A percentile compares a stretch with the other conserved stretches of the same genome.
These are phyloP conservation scores for Fulica atra DNA, from an alignment of 2,113 vertebrate species.

Conservation along the genomic window DNA sequence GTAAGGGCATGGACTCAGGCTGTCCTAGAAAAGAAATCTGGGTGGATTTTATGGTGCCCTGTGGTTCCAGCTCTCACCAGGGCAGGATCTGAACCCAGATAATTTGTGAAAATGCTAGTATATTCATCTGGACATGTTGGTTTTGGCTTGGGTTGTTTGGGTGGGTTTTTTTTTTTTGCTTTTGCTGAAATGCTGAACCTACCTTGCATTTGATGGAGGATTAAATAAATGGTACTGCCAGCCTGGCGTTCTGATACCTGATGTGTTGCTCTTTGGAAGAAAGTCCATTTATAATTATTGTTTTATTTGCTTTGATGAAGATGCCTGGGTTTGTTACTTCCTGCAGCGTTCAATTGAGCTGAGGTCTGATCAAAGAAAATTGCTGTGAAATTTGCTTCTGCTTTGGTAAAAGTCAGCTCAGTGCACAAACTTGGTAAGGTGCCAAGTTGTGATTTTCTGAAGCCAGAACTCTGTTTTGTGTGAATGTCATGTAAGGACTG, in stretches of 20 bases:
- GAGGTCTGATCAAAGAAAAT: not conserved
- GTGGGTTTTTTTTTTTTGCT: not conserved
- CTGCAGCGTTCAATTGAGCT: not conserved
- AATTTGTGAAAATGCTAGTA: not conserved
- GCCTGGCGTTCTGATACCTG: not conserved
- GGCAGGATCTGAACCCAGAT: not conserved
- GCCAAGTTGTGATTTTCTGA: conserved; percentile 14
- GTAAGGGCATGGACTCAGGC: not conserved
- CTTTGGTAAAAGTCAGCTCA: not conserved
- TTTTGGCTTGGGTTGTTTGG: too few relatives aligned
- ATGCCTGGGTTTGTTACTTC: not conserved
- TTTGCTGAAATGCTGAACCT: not conserved
- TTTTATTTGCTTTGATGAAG: not conserved
- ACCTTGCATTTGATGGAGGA: not conserved
- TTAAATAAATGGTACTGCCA: not conserved
- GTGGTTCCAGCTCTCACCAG: not conserved
- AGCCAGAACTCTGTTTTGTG: not conserved
- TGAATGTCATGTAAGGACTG: not conserved
- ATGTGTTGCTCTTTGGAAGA: not conserved
- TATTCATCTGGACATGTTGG: not conserved
- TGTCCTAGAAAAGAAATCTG: not conserved
- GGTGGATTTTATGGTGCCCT: not conserved
- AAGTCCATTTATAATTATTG: not conserved
- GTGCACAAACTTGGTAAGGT: not conserved
- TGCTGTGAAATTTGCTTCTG: conserved; percentile 1